Base-by-base conservation (phyloP, 2,888 invertebrate genomes). In the Oegoconia quadripuncta region DNA sequence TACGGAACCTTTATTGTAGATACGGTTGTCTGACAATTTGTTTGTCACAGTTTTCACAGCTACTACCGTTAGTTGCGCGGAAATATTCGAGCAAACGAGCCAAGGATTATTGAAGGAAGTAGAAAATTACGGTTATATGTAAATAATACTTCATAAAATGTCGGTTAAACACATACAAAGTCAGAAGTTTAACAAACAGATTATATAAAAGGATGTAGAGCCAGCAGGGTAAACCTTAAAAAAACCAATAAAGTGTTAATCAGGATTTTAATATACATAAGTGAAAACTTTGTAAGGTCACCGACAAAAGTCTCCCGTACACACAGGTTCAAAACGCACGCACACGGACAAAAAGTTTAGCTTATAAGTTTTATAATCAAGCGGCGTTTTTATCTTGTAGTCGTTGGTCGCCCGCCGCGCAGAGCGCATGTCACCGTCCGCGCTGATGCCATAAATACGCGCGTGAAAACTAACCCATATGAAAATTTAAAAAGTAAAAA, bases 321-420 rank as follows among this genome's bases (percentile, higher is more conserved):
- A 75, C 80, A 80, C 74, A 53, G 63, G 59, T 64, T 67, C 64
- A 64, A 26, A 64, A 62, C 64, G 57, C 72, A 81, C 83, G 71
- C 86, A 84, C 86, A 82, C 82, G 52, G 59, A 71, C 60, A 73
- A 79, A 84, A 87, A 83, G 79, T 82, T 80, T 79, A 84, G 80
- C 86, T 84, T 81, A 84, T 84, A 86, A 86, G 83, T 84, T 42
- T 87, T 84, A 84, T 86, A 87, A 84, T 86, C 81, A 86, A 82
- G 75, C 79, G 73, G 69, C 74, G 86, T 86, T 86, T 86, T 86
- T 87, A 87, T 87, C 86, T 83, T 73, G 82, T 84, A 87, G 87
- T 87, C 82, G 80, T 64, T 72, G 73, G 74, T 71, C 75, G 83
- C 57, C 71, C 76, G 82, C 68, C 82, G 78, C 56, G 69, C 72